These are phyloP conservation scores for Rhingia campestris DNA, from an alignment of 2,888 invertebrate species.

Conservation along the genomic window DNA sequence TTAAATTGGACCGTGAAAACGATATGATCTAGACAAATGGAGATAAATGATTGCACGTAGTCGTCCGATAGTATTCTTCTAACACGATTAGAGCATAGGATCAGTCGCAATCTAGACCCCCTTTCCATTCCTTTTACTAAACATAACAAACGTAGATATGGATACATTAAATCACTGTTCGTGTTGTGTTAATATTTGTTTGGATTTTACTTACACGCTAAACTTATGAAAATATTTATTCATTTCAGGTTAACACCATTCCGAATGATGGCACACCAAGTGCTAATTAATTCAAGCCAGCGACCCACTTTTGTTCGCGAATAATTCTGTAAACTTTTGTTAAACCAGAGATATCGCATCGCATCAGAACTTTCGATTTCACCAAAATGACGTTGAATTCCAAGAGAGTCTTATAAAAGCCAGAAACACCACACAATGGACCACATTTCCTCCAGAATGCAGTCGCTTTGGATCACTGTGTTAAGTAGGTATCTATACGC, in stretches of 20 bases:
- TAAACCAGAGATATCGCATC: constrained; percentile 15
- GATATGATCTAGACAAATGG: too few species aligned
- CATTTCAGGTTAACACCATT: neutral
- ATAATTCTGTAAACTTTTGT: neutral
- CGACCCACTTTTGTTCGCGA: constrained; percentile 29
- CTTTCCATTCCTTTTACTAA: too few species aligned
- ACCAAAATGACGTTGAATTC: neutral
- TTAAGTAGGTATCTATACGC: neutral
- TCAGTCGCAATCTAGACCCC: too few species aligned
- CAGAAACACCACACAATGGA: neutral
- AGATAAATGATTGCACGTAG: too few species aligned
- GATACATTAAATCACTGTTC: neutral
- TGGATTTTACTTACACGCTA: neutral
- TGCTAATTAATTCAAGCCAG: constrained; percentile 47
- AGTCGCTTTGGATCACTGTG: constrained; percentile 46
- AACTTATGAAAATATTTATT: neutral
- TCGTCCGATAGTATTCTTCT: too few species aligned
- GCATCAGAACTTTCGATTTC: constrained; percentile 49
- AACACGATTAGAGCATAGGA: too few species aligned
- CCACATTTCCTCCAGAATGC: constrained; percentile 61
- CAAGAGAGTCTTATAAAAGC: constrained; percentile 53
- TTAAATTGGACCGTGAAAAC: too few species aligned
- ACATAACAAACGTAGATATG: too few species aligned
- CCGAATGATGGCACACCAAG: too few species aligned
- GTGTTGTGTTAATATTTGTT: neutral